Evolutionary conservation across 2,888 invertebrate species (phyloP).

Genomic region (Thyatira batis): DNA sequence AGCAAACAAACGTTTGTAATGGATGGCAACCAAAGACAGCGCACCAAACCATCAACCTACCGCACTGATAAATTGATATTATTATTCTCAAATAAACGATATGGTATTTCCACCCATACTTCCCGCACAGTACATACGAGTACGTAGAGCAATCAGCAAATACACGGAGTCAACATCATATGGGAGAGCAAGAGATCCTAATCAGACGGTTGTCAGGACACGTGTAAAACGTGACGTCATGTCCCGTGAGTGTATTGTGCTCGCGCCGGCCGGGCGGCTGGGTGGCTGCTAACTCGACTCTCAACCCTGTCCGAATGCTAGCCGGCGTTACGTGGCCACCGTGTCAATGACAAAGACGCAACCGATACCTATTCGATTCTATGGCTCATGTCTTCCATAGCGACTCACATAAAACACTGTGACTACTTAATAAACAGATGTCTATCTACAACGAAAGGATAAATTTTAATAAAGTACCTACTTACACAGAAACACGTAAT

Average conservation of each 20-base stretch:
- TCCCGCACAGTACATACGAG: conserved; percentile 6
- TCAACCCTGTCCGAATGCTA: background rate
- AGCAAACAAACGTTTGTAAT: too few species aligned
- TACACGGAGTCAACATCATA: conserved; percentile 5
- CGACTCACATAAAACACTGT: background rate
- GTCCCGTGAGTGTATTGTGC: conserved; percentile 36
- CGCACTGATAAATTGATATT: too few species aligned
- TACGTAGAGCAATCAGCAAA: conserved; percentile 23
- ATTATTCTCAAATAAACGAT: background rate
- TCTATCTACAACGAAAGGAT: too few species aligned
- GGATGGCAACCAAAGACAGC: too few species aligned
- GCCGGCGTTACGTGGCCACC: conserved; percentile 15
- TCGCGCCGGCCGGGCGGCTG: conserved; percentile 10
- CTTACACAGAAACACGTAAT: too few species aligned
- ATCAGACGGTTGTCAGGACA: conserved; percentile 48
- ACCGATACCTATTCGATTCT: background rate
- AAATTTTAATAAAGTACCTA: too few species aligned
- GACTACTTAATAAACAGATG: background rate
- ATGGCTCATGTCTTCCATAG: background rate
- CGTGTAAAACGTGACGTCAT: conserved; percentile 39
- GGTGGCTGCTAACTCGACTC: conserved; percentile 4
- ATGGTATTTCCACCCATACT: background rate
- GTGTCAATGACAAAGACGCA: conserved; percentile 21
- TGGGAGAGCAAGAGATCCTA: conserved; percentile 42
- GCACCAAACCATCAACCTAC: too few species aligned